These are phyloP conservation scores for Ochropleura leucogaster DNA, from an alignment of 2,888 invertebrate species.

Conservation along the genomic window DNA sequence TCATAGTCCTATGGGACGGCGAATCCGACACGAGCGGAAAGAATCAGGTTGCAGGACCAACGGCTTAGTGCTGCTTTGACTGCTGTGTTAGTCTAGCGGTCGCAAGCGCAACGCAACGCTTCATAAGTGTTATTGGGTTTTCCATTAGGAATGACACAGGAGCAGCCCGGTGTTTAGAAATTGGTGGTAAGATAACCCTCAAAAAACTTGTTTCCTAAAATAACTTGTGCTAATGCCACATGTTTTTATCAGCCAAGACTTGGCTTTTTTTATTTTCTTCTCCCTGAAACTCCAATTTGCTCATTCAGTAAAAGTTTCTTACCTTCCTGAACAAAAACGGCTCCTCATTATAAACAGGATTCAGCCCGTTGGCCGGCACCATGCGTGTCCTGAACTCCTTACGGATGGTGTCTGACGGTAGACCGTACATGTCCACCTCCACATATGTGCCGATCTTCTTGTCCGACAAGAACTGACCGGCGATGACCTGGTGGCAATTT, in stretches of 20 bases:
- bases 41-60: no score
- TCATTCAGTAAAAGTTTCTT: not conserved
- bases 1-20: no score
- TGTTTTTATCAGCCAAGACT: not conserved
- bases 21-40: no score
- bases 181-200: no score
- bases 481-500: slow-evolving; percentile 93
- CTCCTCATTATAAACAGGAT: slow-evolving; percentile 99
- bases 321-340: slow-evolving; percentile 99
- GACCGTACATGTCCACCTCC: slow-evolving; percentile 99
- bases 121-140: no score
- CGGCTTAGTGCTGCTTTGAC: no score
- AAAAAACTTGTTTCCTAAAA: not conserved
- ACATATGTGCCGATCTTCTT: slow-evolving; percentile 99
- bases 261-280: not conserved
- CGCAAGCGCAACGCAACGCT: no score
- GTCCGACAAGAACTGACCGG: slow-evolving; percentile 99
- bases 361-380: slow-evolving; percentile 99
- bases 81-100: no score
- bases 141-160: no score
- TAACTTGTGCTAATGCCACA: not conserved
- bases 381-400: slow-evolving; percentile 99
- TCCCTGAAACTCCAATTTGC: not conserved
- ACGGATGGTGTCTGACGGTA: slow-evolving; percentile 99
- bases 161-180: no score